Evolutionary conservation across 2,797 vertebrate species (phyloP).

Genomic region (Apodemus agrarius): DNA sequence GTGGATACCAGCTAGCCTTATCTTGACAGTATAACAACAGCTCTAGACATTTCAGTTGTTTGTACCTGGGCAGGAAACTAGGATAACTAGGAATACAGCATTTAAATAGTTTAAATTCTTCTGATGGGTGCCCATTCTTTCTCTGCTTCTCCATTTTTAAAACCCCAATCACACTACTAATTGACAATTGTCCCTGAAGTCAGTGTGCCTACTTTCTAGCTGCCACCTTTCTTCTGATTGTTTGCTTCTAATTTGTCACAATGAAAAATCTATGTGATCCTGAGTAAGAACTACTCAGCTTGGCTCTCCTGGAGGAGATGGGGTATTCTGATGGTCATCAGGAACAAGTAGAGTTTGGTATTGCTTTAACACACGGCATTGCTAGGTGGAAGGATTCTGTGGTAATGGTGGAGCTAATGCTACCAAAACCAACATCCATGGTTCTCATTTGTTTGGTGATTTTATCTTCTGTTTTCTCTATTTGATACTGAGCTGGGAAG

Average conservation of each 20-base stretch:
- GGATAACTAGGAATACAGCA: neutral
- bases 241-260: constrained; percentile 13
- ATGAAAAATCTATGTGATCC: neutral
- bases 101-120: neutral
- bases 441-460: neutral
- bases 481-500: neutral
- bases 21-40: neutral
- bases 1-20: neutral
- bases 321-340: neutral
- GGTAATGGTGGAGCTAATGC: neutral
- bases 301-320: neutral
- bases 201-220: neutral
- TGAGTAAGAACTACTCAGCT: neutral
- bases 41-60: neutral
- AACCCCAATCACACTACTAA: neutral
- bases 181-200: constrained; percentile 11
- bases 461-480: neutral
- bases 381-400: neutral
- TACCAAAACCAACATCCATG: neutral
- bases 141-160: neutral
- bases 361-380: neutral
- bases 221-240: neutral
- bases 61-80: neutral
- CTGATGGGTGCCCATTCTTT: neutral
- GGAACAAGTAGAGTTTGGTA: neutral